Evolutionary conservation across 1,140 invertebrate species (phyloP).

Genomic region (Drosophila ironensis): DNA sequence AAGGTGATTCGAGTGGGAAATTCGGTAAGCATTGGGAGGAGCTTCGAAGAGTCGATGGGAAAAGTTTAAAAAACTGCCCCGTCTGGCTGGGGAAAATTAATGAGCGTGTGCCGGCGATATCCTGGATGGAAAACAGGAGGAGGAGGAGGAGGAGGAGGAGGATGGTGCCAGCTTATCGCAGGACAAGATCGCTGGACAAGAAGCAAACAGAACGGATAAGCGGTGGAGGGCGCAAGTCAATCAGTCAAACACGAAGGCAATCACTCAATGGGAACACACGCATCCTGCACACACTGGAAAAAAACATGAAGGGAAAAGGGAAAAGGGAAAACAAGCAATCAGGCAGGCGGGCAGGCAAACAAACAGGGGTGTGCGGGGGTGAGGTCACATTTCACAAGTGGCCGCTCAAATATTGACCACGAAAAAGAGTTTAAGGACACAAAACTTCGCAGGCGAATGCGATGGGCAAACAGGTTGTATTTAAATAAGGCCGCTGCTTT

Average conservation of each 20-base stretch:
- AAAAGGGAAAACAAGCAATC: background rate
- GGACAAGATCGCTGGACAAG: slow-evolving; percentile 42
- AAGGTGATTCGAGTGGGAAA: background rate
- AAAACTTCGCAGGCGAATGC: slow-evolving; percentile 61
- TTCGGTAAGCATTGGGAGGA: too few species aligned
- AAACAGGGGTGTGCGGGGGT: background rate
- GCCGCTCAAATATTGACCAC: slow-evolving; percentile 57
- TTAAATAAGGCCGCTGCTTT: too few species aligned
- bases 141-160: background rate
- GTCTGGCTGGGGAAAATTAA: slow-evolving; percentile 2
- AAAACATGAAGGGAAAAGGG: background rate
- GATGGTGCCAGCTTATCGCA: slow-evolving; percentile 49
- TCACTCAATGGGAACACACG: slow-evolving; percentile 69
- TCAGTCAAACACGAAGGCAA: slow-evolving; percentile 62
- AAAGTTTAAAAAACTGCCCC: background rate
- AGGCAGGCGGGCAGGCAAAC: background rate
- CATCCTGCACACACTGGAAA: slow-evolving; percentile 1
- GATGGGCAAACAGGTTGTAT: slow-evolving; percentile 64
- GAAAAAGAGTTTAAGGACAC: slow-evolving; percentile 22
- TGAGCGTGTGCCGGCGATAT: slow-evolving; percentile 37
- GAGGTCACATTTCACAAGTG: slow-evolving; percentile 65
- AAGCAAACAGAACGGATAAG: slow-evolving; percentile 21
- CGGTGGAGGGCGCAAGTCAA: slow-evolving; percentile 31
- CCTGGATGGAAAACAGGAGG: slow-evolving; percentile 3
- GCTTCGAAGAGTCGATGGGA: too few species aligned